These are phyloP conservation scores for Philereme transversata DNA, from an alignment of 2,888 invertebrate genomes.

Conservation along the genomic window DNA sequence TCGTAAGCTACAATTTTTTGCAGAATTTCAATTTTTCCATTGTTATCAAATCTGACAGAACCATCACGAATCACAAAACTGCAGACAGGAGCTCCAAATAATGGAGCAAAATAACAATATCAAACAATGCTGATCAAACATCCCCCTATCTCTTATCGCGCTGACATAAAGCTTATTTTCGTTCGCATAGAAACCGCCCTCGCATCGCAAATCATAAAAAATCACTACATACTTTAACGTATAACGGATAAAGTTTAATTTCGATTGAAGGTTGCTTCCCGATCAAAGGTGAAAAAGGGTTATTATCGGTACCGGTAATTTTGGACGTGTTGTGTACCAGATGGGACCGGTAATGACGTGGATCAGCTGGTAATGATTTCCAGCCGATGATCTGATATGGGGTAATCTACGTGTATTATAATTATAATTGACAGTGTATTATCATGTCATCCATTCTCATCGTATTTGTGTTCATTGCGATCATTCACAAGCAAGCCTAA, in stretches of 20 bases:
- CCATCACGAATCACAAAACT: constrained; percentile 61
- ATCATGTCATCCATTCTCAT: no score
- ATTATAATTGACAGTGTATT: constrained; percentile 6
- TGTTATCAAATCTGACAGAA: constrained; percentile 66
- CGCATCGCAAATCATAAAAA: constrained; percentile 38
- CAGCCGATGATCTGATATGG: constrained; percentile 20
- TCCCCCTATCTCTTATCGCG: constrained; percentile 4
- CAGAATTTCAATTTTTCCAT: constrained; percentile 42
- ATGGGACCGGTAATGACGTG: constrained; percentile 16
- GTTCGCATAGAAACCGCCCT: constrained; percentile 38
- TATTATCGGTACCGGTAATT: constrained; percentile 41
- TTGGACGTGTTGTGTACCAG: constrained; percentile 21
- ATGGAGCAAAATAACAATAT: constrained; percentile 31
- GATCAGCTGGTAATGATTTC: constrained; percentile 20
- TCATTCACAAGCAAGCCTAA: no score
- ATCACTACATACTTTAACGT: background rate
- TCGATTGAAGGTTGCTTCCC: background rate
- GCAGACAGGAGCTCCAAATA: constrained; percentile 37
- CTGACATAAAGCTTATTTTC: constrained; percentile 31
- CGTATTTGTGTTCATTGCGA: no score
- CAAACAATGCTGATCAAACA: constrained; percentile 21
- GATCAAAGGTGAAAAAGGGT: constrained; percentile 54
- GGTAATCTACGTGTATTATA: constrained; percentile 13
- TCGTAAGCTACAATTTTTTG: constrained; percentile 49
- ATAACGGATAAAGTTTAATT: background rate